Evolutionary conservation across 92 coral and sea anemone species (phyloP).

Genomic region (Parazoanthus darwini): DNA sequence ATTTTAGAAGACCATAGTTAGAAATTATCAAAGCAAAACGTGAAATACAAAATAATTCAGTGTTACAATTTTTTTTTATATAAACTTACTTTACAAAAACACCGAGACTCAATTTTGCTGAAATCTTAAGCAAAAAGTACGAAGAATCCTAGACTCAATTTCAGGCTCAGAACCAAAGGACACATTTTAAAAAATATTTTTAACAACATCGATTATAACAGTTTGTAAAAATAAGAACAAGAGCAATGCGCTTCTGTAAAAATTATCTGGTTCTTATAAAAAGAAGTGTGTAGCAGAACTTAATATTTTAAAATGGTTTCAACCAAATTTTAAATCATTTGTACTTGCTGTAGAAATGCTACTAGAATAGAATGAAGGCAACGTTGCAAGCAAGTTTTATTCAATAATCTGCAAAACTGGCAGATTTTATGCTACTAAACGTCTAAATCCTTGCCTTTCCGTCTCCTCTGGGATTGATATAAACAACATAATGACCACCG

Average conservation of each 20-base stretch:
- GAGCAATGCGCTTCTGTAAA: not conserved
- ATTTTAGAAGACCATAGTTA: slow-evolving; percentile 1
- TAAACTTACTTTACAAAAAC: no score
- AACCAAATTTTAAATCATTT: no score
- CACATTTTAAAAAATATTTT: no score
- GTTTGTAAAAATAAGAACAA: no score
- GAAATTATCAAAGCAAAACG: not conserved
- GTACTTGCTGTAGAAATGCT: not conserved
- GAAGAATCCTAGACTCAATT: no score
- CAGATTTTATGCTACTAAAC: not conserved
- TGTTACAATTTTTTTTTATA: no score
- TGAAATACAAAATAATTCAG: no score
- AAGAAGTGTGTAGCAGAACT: no score
- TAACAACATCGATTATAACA: not conserved
- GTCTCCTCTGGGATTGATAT: slow-evolving; percentile 94
- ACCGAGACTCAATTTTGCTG: not conserved
- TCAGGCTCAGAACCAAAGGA: no score
- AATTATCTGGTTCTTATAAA: not conserved
- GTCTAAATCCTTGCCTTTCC: slow-evolving; percentile 70
- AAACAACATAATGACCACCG: slow-evolving; percentile 99
- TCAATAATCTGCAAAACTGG: not conserved
- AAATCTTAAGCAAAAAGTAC: not conserved
- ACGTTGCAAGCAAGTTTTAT: not conserved
- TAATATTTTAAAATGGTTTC: no score
- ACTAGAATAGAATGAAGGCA: not conserved